phyloP scores from a whole-genome alignment of 2,113 vertebrate species.

The Charadrius vociferus region DNA sequence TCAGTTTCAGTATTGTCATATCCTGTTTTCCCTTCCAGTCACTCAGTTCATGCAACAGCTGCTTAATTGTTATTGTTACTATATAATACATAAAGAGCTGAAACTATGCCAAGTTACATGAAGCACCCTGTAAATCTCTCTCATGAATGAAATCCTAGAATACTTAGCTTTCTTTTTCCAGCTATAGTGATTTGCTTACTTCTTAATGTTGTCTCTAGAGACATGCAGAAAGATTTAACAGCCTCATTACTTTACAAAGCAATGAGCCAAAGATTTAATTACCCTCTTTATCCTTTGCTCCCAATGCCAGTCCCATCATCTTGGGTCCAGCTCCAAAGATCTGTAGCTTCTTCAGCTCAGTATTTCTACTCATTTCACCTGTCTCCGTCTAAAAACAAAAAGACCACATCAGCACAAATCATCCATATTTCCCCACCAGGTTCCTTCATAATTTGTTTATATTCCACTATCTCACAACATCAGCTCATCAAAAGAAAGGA shows the following conservation, averaged over 20 bases:
- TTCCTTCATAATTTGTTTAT: background rate
- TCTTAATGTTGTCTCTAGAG: background rate
- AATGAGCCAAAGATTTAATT: conserved; percentile 10
- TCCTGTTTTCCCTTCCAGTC: background rate
- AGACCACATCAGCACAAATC: conserved; percentile 33
- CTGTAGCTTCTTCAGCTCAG: conserved; percentile 90
- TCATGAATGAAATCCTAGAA: background rate
- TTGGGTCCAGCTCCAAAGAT: conserved; percentile 91
- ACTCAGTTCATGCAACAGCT: background rate
- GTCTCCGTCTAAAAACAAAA: conserved; percentile 71
- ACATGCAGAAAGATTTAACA: background rate
- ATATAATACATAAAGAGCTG: background rate
- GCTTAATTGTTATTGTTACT: conserved; percentile 7
- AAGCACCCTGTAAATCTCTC: background rate
- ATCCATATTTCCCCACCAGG: background rate
- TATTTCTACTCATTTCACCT: conserved; percentile 82
- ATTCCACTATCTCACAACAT: background rate
- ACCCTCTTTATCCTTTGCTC: conserved; percentile 84
- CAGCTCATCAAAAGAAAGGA: background rate
- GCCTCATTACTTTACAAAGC: background rate
- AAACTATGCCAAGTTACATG: background rate
- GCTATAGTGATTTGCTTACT: background rate
- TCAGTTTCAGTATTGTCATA: background rate
- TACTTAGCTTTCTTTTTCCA: background rate
- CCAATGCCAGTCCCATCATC: conserved; percentile 88